Percentiles rank a stretch among this genome's conserved stretches.
Conservation (phyloP, 2,888 invertebrate species). For the Cerastoderma edule region DNA sequence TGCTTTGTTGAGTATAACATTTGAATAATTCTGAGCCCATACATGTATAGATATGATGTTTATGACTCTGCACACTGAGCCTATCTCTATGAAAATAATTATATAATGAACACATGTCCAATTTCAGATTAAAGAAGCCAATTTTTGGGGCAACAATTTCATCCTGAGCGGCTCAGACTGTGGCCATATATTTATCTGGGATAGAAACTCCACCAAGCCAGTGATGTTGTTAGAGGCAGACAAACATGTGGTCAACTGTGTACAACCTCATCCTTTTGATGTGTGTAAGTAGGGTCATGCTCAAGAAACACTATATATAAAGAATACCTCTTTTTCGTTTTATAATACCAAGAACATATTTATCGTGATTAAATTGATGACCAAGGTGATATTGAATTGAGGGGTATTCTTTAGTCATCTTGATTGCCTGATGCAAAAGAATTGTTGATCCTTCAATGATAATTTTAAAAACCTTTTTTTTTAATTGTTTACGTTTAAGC, state of each 20-base stretch:
- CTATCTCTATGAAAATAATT: neutral
- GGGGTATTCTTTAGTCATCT: too few relatives aligned
- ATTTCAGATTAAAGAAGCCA: conserved; percentile 91
- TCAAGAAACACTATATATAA: too few relatives aligned
- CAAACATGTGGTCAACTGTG: conserved; percentile 91
- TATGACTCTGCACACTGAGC: neutral
- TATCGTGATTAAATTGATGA: too few relatives aligned
- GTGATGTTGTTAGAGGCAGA: conserved; percentile 92
- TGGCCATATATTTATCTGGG: conserved; percentile 94
- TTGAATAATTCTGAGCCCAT: too few relatives aligned
- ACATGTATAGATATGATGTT: neutral
- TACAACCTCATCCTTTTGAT: conserved; percentile 92
- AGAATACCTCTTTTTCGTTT: too few relatives aligned
- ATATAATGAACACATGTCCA: neutral
- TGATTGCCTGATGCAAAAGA: too few relatives aligned
- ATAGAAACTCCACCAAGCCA: conserved; percentile 88
- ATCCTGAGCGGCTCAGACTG: conserved; percentile 95
- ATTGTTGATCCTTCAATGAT: too few relatives aligned
- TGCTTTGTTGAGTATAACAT: too few relatives aligned
- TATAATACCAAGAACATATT: too few relatives aligned
- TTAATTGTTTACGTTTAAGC: too few relatives aligned
- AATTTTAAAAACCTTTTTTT: too few relatives aligned
- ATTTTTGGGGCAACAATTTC: conserved; percentile 92
- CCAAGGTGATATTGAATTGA: too few relatives aligned
- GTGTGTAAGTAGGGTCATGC: conserved; percentile 71